Evolutionary conservation across 2,888 invertebrate genomes (phyloP), one percentile per base, ranked within the genome.

Genomic region (Listrodromus nycthemerus): DNA sequence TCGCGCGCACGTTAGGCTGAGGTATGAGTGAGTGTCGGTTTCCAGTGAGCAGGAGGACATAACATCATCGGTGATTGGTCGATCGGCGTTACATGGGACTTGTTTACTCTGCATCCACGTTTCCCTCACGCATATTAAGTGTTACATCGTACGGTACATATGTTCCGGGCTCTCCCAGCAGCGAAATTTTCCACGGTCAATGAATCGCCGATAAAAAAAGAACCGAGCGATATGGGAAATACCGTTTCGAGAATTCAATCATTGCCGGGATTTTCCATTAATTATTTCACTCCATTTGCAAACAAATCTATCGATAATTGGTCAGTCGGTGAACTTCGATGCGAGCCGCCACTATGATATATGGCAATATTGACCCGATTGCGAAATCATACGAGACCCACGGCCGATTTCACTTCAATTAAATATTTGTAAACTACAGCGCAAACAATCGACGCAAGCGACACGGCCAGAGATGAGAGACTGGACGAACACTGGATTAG

Each of bases 201-300:
- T 21, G 55, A 55, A 55, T 21, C 24, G 37, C 41, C 41, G 3
- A 45, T 66, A 13, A 66, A 37, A 7, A 66, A 8, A 6, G n/a
- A 66, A 2, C 13, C 8, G 13, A 55, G 21, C 55, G 24, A 24
- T 10, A 3, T 1, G 55, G 55, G 2, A 55, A 55, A 21, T 8
- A 24, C 55, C 55, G 55, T 4, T 45, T 4, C 55, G 21, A 55
- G 55, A 55, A 55, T 13, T 55, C 55, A 55, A 55, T 24, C 21
- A 21, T 55, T 24, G 13, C 41, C 10, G 16, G 19, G 24, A 52
- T 75, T 65, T 66, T n/a, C 24, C 21, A 24, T 65, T 75, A 50
- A 75, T 75, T 75, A 75, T 75, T 66, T 52, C 16, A 37, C 66
- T 65, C 37, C 24, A 1, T 33, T 37, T 66, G 65, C 37, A 52